Base-by-base conservation (phyloP, 2,888 invertebrate species). In the Odontocolon sp. region DNA sequence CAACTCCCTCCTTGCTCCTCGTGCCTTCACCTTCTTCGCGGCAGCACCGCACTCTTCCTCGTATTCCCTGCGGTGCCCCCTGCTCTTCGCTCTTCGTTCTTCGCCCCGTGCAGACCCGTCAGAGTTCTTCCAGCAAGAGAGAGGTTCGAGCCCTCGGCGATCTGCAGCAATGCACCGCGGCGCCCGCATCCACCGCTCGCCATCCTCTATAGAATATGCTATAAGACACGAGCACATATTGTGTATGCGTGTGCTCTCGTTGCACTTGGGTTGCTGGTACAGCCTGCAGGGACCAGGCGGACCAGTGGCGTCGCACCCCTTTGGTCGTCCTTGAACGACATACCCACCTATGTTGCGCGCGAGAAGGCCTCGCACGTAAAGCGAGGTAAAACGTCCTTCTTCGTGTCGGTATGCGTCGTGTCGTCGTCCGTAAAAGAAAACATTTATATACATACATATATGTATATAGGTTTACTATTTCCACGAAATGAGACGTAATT, bases 301-400 rank as follows among this genome's bases (percentile, higher is more conserved):
- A 83, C 78, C 89, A 86, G 85, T 87, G 87, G 89, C 88, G 87
- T 87, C 87, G 85, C 87, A 83, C 81, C 59, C 75, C 73, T 42
- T 59, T 31, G 11, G 23, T 73, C 78, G 81, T 45, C 80, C 75
- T 77, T 80, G 80, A 79, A 73, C 78, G 75, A 74, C 79, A 72
- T 77, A 68, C 16, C 67, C 45, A 45, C 56, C 56, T 61, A 61
- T 28, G 33, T 38, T 50, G n/a, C n/a, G n/a, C n/a, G n/a, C 54
- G 36, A 54, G 54, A 23, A 36, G 14, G 47, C 63, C 8, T 21
- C 54, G 31, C 56, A 38, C 40, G 45, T 63, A 63, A 50, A 26
- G 3, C 16, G 56, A n/a, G 23, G n/a, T 11, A 54, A 47, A 56
- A 57, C 50, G 47, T 47, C 36, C 63, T 54, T 54, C 36, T 28